Evolutionary conservation across 1,140 invertebrate genomes (phyloP).

Genomic region (Stegodyphus mimosarum): DNA sequence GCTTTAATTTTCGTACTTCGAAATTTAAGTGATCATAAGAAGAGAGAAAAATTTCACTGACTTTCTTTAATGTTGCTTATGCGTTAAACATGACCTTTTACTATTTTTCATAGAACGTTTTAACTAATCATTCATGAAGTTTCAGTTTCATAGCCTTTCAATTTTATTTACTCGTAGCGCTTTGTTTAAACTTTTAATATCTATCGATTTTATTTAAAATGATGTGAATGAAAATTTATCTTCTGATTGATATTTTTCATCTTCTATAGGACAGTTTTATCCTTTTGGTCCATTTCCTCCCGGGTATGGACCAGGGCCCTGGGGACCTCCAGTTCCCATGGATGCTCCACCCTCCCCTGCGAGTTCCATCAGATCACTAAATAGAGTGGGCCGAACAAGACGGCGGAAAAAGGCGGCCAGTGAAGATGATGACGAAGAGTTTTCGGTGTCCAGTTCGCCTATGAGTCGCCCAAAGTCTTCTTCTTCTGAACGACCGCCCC

Average conservation of each 20-base stretch:
- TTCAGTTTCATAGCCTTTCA: too few relatives aligned
- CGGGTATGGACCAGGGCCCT: constrained; percentile 27
- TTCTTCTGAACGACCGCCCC: constrained; percentile 29
- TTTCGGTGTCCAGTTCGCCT: constrained; percentile 50
- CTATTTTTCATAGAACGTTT: too few relatives aligned
- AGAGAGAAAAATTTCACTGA: too few relatives aligned
- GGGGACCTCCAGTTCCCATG: not conserved
- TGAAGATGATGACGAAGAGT: constrained; percentile 63
- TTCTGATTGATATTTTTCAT: not conserved
- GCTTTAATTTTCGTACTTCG: too few relatives aligned
- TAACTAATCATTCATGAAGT: too few relatives aligned
- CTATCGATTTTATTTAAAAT: too few relatives aligned
- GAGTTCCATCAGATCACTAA: constrained; percentile 19
- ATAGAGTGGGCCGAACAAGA: not conserved
- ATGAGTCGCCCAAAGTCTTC: constrained; percentile 50
- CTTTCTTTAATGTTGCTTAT: too few relatives aligned
- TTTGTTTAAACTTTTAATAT: too few relatives aligned
- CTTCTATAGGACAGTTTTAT: constrained; percentile 33
- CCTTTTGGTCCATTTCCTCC: constrained; percentile 49
- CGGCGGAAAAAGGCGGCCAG: constrained; percentile 22
- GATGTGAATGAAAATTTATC: too few relatives aligned
- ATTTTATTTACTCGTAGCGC: too few relatives aligned
- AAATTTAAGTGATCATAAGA: too few relatives aligned
- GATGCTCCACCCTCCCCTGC: constrained; percentile 51
- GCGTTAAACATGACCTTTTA: too few relatives aligned